Evolutionary conservation across 2,888 invertebrate species (phyloP), one percentile per base, ranked within the genome.

Genomic region (Thereva unica): DNA sequence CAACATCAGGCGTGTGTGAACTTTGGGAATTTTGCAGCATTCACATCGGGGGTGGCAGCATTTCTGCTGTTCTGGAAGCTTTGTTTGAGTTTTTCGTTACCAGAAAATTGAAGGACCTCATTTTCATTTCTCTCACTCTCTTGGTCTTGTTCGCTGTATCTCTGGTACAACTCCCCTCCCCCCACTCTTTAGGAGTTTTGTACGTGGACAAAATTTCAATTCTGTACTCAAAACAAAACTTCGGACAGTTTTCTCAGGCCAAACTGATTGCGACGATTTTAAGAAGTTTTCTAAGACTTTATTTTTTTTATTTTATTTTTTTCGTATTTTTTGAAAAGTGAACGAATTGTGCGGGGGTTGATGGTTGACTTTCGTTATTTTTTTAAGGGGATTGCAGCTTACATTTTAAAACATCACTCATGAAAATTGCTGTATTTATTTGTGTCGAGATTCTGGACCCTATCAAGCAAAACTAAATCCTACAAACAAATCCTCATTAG

Each of bases 81-180:
- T 59, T 59, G 57, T 59, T 59, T 59, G 57, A 59, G 57, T 59
- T 59, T 59, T 59, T 59, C 57, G 57, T 59, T 59, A 59, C 7
- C 47, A 59, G 57, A 45, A 59, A 59, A 59, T 59, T 59, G 57
- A 59, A 59, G 57, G 57, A 47, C 45, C 57, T 47, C 57, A 59
- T 59, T 59, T 47, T 23, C 23, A 23, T 23, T 23, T 23, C 23
- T 23, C 23, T 23, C 23, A 23, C 23, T 23, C 23, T 23, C 23
- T 23, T 23, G 1, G 1, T 2, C 23, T 23, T 23, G 23, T 23
- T 23, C 23, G 2, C 23, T 23, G 23, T 23, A 23, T 23, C 23
- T 23, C 23, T 23, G 1, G n/a, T n/a, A n/a, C n/a, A n/a, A n/a
- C 23, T 23, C 1, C 23, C 23, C 23, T 1, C 23, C 23, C 57